These are phyloP conservation scores for Dendropsophus ebraccatus DNA, from an alignment of 2,113 vertebrate genomes.

Conservation along the genomic window DNA sequence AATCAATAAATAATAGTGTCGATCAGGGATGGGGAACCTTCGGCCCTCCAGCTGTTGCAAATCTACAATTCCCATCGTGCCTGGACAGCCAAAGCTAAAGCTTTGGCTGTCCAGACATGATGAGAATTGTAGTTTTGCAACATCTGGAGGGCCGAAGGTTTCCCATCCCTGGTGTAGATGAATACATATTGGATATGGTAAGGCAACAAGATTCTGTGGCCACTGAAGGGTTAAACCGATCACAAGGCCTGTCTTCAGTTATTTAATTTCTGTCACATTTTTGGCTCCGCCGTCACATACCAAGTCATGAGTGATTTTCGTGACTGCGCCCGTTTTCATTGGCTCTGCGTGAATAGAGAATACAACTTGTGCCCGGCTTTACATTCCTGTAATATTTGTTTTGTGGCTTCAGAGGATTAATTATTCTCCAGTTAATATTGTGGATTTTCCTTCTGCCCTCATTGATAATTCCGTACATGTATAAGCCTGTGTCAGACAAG, in stretches of 20 bases:
- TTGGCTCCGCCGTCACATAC: conserved; percentile 4
- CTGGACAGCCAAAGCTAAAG: too few species aligned
- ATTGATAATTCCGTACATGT: conserved; percentile 29
- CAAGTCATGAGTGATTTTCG: not conserved
- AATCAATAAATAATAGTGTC: too few species aligned
- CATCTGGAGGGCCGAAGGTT: too few species aligned
- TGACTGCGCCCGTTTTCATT: not conserved
- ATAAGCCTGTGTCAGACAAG: not conserved
- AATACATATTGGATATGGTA: too few species aligned
- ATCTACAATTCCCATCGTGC: too few species aligned
- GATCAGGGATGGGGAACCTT: too few species aligned
- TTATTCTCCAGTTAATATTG: conserved; percentile 17
- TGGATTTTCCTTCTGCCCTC: not conserved
- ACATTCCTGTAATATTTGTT: conserved; percentile 29
- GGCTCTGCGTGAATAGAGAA: conserved; percentile 1
- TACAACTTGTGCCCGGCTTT: not conserved
- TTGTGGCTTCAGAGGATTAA: conserved; percentile 25
- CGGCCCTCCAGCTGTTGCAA: too few species aligned
- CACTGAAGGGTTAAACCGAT: not conserved
- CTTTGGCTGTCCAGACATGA: too few species aligned
- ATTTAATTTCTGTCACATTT: conserved; percentile 4
- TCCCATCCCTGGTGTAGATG: too few species aligned
- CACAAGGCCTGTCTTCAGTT: not conserved
- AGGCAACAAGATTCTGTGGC: not conserved
- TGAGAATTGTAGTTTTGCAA: too few species aligned